Percentiles rank a stretch among this genome's conserved stretches.
These are phyloP conservation scores for Drosophila meridiana DNA, from an alignment of 2,888 invertebrate species.

Conservation along the genomic window DNA sequence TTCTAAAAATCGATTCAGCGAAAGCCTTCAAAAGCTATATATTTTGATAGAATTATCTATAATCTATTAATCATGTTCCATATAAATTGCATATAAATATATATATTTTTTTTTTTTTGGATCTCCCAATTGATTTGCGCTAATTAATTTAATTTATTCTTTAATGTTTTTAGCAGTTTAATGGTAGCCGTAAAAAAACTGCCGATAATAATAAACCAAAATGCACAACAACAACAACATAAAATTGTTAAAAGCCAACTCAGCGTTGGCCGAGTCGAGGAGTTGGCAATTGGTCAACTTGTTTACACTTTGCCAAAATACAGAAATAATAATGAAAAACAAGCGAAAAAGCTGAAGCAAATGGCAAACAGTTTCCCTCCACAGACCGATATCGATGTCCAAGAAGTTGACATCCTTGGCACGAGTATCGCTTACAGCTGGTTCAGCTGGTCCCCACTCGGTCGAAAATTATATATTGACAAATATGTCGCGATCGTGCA, in stretches of 20 bases:
- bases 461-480: slow-evolving; percentile 66
- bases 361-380: slow-evolving; percentile 27
- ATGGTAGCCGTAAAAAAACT: slow-evolving; percentile 24
- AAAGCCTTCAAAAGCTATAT: background rate
- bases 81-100: background rate
- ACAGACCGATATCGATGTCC: slow-evolving; percentile 29
- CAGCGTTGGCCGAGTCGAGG: slow-evolving; percentile 1
- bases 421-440: slow-evolving; percentile 64
- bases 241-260: slow-evolving; percentile 50
- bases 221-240: slow-evolving; percentile 41
- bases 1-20: background rate
- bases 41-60: background rate
- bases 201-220: slow-evolving; percentile 23
- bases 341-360: slow-evolving; percentile 22
- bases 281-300: slow-evolving; percentile 53
- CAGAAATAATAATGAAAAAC: slow-evolving; percentile 13
- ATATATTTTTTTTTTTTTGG: background rate
- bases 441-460: slow-evolving; percentile 33
- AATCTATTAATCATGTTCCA: background rate
- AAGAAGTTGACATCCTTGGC: slow-evolving; percentile 83
- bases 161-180: slow-evolving; percentile 25
- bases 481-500: slow-evolving; percentile 48
- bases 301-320: slow-evolving; percentile 51
- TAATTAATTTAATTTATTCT: slow-evolving; percentile 45
- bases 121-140: slow-evolving; percentile 10